Evolutionary conservation across 2,113 vertebrate genomes (phyloP).

Genomic region (Sinocyclocheilus grahami): DNA sequence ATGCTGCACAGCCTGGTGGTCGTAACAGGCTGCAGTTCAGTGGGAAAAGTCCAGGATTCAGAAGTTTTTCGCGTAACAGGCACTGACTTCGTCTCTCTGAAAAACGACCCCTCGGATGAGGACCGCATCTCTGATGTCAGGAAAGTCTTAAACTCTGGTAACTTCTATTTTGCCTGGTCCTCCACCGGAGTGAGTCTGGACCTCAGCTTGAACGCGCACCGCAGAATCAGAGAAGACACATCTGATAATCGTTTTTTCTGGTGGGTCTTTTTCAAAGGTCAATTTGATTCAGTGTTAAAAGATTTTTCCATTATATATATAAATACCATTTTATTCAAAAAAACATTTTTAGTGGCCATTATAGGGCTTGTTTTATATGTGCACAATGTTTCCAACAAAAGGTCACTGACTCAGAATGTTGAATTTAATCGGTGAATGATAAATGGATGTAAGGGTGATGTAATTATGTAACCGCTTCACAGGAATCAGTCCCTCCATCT

Average conservation of each 20-base stretch:
- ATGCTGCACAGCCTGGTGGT: slow-evolving; percentile 94
- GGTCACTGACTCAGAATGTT: background rate
- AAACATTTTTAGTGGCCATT: background rate
- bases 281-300: too few relatives aligned
- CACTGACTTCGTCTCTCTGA: slow-evolving; percentile 91
- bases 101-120: slow-evolving; percentile 86
- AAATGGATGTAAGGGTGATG: background rate
- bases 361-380: background rate
- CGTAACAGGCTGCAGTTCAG: slow-evolving; percentile 96
- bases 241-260: slow-evolving; percentile 98
- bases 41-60: slow-evolving; percentile 96
- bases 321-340: background rate
- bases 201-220: slow-evolving; percentile 93
- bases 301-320: too few relatives aligned
- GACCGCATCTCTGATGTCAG: slow-evolving; percentile 92
- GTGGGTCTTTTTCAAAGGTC: slow-evolving; percentile 77
- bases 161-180: slow-evolving; percentile 98
- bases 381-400: background rate
- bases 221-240: slow-evolving; percentile 86
- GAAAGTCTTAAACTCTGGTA: slow-evolving; percentile 93
- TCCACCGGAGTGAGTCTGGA: slow-evolving; percentile 88
- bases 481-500: slow-evolving; percentile 98
- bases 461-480: background rate
- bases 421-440: background rate
- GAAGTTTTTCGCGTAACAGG: slow-evolving; percentile 97